Evolutionary conservation across 2,113 vertebrate genomes (phyloP).

Genomic region (Cichladusa arquata): DNA sequence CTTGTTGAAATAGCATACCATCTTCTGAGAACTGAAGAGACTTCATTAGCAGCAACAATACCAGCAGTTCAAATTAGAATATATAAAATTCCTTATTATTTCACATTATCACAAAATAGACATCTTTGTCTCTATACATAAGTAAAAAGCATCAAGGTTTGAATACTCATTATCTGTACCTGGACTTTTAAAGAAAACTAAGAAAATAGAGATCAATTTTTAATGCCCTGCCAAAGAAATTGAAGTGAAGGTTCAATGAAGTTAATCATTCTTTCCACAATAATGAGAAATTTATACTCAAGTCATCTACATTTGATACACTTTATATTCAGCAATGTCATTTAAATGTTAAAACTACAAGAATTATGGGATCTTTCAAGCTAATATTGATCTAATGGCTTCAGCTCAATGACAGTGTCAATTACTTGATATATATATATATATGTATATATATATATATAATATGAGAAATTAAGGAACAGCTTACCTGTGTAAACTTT

Average conservation of each 20-base stretch:
- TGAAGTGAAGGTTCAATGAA: not conserved
- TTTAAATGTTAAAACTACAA: slow-evolving; percentile 26
- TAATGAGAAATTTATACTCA: slow-evolving; percentile 40
- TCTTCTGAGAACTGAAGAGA: not conserved
- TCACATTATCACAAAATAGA: not conserved
- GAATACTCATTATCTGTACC: not conserved
- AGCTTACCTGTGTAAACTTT: not conserved
- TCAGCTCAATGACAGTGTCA: not conserved
- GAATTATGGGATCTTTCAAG: slow-evolving; percentile 23
- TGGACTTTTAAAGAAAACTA: not conserved
- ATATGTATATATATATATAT: not conserved
- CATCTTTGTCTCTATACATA: not conserved
- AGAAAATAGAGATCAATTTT: slow-evolving; percentile 11
- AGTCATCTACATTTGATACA: slow-evolving; percentile 15
- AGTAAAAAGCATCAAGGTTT: not conserved
- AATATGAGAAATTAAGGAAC: too few relatives aligned
- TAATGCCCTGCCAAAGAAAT: not conserved
- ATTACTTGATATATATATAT: not conserved
- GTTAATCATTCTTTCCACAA: slow-evolving; percentile 12
- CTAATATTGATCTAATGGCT: slow-evolving; percentile 32
- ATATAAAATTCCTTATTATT: not conserved
- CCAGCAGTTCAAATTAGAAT: not conserved
- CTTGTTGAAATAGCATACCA: not conserved
- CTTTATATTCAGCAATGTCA: not conserved
- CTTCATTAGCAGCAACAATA: not conserved